phyloP scores from a whole-genome alignment of 2,797 vertebrate genomes.

The Danio choprae region DNA sequence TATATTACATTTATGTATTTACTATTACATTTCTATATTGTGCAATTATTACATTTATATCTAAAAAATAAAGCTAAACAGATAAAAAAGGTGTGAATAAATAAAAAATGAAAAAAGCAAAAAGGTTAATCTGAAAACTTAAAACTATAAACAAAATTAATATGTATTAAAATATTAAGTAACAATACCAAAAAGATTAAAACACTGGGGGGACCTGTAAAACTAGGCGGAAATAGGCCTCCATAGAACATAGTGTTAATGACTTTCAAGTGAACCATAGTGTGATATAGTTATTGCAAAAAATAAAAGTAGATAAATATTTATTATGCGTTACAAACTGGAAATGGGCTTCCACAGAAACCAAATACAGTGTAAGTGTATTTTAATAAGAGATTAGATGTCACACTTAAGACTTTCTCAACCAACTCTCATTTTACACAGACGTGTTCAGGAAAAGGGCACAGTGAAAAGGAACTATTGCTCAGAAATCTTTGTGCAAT shows the following conservation, averaged over 20 bases:
- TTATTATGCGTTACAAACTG: background rate
- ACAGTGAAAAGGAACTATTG: conserved; percentile 21
- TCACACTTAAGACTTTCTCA: background rate
- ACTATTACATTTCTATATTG: no score
- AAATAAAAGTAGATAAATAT: background rate
- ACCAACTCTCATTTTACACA: background rate
- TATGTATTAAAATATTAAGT: no score
- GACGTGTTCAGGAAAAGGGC: background rate
- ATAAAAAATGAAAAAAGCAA: no score
- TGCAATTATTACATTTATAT: no score
- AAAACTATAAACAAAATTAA: no score
- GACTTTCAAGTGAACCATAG: background rate
- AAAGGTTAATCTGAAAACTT: no score
- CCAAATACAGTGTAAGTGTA: background rate
- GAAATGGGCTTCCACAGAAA: background rate
- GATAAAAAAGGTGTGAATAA: no score
- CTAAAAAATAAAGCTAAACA: no score
- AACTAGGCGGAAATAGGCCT: background rate
- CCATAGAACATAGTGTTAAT: background rate
- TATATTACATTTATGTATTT: no score
- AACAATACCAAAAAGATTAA: no score
- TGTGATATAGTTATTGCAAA: background rate
- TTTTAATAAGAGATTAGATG: background rate
- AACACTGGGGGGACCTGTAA: no score
- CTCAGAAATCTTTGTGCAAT: conserved; percentile 4